Conservation (phyloP, 2,797 vertebrate species). For the Denticeps clupeoides region DNA sequence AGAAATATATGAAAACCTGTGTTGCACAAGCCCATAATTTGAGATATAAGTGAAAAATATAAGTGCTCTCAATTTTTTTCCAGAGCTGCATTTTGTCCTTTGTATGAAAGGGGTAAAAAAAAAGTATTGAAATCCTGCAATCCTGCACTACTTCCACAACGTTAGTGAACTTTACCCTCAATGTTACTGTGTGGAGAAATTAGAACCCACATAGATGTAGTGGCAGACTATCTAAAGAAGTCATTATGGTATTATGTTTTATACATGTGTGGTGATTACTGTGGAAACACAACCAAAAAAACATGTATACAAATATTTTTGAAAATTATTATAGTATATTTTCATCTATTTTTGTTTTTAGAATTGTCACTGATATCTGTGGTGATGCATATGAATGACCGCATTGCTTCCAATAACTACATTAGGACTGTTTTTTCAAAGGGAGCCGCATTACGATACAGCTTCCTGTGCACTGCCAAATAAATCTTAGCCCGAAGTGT, state of each 20-base stretch:
- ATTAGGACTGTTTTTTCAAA: slow-evolving; percentile 2
- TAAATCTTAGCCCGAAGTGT: too few species aligned
- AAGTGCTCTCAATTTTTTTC: too few species aligned
- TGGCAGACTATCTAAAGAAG: not conserved
- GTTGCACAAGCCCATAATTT: too few species aligned
- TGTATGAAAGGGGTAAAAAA: slow-evolving; percentile 19
- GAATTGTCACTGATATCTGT: not conserved
- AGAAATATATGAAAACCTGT: too few species aligned
- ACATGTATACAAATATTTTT: slow-evolving; percentile 24
- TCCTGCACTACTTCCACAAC: too few species aligned
- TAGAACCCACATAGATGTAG: too few species aligned
- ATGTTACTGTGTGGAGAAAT: too few species aligned
- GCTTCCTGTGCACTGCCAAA: slow-evolving; percentile 5
- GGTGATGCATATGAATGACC: not conserved
- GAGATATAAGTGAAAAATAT: too few species aligned
- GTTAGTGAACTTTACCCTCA: too few species aligned
- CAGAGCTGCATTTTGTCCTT: too few species aligned
- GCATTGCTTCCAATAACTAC: not conserved
- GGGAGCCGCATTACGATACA: slow-evolving; percentile 7
- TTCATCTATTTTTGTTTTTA: slow-evolving; percentile 1
- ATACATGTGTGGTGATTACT: slow-evolving; percentile 14
- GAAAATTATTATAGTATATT: slow-evolving; percentile 13
- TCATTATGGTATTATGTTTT: slow-evolving; percentile 24
- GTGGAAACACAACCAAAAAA: slow-evolving; percentile 20
- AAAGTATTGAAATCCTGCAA: slow-evolving; percentile 15